Conservation (phyloP, 2,888 invertebrate genomes). For the Empis livida region DNA sequence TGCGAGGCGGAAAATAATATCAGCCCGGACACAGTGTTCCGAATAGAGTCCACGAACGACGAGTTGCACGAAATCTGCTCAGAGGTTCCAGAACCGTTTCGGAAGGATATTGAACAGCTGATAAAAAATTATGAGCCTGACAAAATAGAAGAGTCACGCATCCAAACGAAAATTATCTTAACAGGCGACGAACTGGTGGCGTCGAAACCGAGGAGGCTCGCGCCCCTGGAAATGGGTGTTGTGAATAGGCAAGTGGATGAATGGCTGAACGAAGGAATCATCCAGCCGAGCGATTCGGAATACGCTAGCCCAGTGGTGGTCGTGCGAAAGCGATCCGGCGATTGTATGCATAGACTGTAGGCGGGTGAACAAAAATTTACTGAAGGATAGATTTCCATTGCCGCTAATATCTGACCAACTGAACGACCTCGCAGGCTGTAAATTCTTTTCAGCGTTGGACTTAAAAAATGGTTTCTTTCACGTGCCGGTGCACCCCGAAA, state of each 20-base stretch:
- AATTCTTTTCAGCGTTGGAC: not conserved
- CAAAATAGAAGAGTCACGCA: too few relatives aligned
- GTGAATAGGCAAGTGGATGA: constrained; percentile 8
- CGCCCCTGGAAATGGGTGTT: too few relatives aligned
- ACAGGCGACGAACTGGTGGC: too few relatives aligned
- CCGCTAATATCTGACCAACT: not conserved
- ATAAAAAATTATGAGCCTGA: too few relatives aligned
- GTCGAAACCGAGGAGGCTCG: too few relatives aligned
- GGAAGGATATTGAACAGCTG: too few relatives aligned
- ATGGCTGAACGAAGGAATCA: constrained; percentile 18
- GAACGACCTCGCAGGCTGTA: not conserved
- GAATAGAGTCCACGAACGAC: too few relatives aligned
- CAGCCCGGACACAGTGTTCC: too few relatives aligned
- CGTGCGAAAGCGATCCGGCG: constrained; percentile 7
- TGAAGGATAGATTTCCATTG: constrained; percentile 15
- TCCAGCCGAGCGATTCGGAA: constrained; percentile 18
- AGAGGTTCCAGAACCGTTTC: too few relatives aligned
- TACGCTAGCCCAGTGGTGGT: constrained; percentile 15
- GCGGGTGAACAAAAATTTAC: constrained; percentile 14
- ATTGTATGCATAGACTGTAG: constrained; percentile 19
- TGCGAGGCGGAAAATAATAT: too few relatives aligned
- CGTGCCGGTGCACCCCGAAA: not conserved
- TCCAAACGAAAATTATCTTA: too few relatives aligned
- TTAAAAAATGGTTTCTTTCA: not conserved
- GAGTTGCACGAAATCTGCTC: too few relatives aligned